Percentiles rank a stretch among this genome's conserved stretches.
These are phyloP conservation scores for Bombyx mandarina DNA, from an alignment of 1,140 invertebrate species.

Conservation along the genomic window DNA sequence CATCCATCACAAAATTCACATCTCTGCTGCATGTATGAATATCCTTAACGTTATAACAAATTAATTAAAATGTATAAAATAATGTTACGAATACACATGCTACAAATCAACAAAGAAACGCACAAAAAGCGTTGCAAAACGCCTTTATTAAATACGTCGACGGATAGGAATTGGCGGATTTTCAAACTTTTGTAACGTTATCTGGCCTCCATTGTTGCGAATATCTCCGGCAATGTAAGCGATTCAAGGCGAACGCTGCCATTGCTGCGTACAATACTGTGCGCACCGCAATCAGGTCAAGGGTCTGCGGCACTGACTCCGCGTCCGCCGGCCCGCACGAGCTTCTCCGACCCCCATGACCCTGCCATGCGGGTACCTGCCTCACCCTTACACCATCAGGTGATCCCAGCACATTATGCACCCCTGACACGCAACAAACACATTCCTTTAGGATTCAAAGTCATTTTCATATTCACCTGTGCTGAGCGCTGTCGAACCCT, in stretches of 20 bases:
- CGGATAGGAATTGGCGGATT: constrained; percentile 61
- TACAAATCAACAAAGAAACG: not conserved
- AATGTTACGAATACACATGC: constrained; percentile 19
- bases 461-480: constrained; percentile 53
- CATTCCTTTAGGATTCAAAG: constrained; percentile 33
- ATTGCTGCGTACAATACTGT: constrained; percentile 64
- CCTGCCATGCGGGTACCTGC: constrained; percentile 44
- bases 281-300: constrained; percentile 57
- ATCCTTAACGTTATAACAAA: too few species aligned
- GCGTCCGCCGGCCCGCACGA: constrained; percentile 8
- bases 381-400: constrained; percentile 41
- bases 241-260: constrained; percentile 68
- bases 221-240: constrained; percentile 69
- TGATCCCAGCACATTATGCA: constrained; percentile 49
- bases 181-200: constrained; percentile 69
- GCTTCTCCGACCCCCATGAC: constrained; percentile 18
- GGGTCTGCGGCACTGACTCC: constrained; percentile 43
- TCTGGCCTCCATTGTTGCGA: constrained; percentile 70
- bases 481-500: constrained; percentile 9
- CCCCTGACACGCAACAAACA: constrained; percentile 30
- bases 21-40: too few species aligned
- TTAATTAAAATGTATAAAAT: too few species aligned
- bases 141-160: constrained; percentile 50
- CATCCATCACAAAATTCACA: too few species aligned
- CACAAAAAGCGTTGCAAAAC: constrained; percentile 44